Conservation (phyloP, 2,888 invertebrate genomes). For the Tanytarsus gracilentus region DNA sequence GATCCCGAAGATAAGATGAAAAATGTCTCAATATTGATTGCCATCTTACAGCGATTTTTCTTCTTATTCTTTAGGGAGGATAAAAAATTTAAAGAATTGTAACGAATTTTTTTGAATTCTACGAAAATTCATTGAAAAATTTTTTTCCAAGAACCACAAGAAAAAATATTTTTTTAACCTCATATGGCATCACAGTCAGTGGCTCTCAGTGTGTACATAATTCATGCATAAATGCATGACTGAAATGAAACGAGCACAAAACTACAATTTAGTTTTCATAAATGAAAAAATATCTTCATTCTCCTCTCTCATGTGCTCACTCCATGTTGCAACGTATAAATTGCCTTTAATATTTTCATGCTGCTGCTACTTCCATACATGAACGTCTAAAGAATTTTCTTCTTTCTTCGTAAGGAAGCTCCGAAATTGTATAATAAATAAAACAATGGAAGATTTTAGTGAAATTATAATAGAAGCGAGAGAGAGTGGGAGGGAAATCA, state of each 20-base stretch:
- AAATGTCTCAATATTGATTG: no score
- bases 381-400: no score
- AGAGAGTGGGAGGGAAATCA: constrained; percentile 12
- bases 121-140: no score
- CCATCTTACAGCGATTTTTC: no score
- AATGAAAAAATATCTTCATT: constrained; percentile 23
- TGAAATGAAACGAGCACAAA: background rate
- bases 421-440: constrained; percentile 7
- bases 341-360: constrained; percentile 18
- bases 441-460: constrained; percentile 10
- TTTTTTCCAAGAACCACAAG: no score
- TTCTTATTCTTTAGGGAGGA: no score
- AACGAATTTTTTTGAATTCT: no score
- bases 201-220: constrained; percentile 5
- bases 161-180: no score
- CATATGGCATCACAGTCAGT: constrained; percentile 6
- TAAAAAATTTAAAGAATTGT: no score
- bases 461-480: background rate
- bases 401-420: background rate
- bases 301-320: background rate
- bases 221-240: constrained; percentile 27
- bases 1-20: no score
- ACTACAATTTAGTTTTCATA: constrained; percentile 9
- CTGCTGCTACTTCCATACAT: no score
- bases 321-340: background rate